A percentile compares a stretch with the other conserved stretches of the same genome.
phyloP scores from a whole-genome alignment of 2,888 invertebrate genomes.

The Imbricaverruca yamaguchii region DNA sequence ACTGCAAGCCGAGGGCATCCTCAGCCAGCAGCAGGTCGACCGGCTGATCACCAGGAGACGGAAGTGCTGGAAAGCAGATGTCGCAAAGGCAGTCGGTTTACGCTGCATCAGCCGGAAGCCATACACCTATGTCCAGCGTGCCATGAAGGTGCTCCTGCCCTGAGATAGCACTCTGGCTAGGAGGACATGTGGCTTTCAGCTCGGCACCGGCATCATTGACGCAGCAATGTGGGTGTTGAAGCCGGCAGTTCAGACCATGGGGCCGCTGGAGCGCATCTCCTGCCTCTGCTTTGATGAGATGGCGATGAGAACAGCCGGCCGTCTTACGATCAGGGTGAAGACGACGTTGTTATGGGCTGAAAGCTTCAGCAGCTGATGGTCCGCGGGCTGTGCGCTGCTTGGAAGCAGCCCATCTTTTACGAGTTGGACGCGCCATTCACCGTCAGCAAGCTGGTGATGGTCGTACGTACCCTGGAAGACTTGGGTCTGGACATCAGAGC shows the following conservation, averaged over 20 bases:
- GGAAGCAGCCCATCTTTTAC: not conserved
- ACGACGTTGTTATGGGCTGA: not conserved
- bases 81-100: not conserved
- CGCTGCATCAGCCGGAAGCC: not conserved
- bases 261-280: not conserved
- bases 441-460: not conserved
- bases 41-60: not conserved
- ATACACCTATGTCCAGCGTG: not conserved
- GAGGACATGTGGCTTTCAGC: not conserved
- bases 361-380: constrained; percentile 3
- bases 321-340: not conserved
- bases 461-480: not conserved
- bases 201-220: not conserved
- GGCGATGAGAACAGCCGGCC: not conserved
- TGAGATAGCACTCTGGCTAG: not conserved
- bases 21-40: not conserved
- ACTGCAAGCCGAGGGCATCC: not conserved
- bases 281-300: not conserved
- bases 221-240: not conserved
- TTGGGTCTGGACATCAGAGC: not conserved
- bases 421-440: not conserved
- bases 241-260: not conserved
- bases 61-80: not conserved
- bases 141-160: not conserved
- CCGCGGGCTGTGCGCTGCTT: not conserved